These are phyloP conservation scores for Hymenochirus boettgeri DNA, from an alignment of 2,113 vertebrate species.

Conservation along the genomic window DNA sequence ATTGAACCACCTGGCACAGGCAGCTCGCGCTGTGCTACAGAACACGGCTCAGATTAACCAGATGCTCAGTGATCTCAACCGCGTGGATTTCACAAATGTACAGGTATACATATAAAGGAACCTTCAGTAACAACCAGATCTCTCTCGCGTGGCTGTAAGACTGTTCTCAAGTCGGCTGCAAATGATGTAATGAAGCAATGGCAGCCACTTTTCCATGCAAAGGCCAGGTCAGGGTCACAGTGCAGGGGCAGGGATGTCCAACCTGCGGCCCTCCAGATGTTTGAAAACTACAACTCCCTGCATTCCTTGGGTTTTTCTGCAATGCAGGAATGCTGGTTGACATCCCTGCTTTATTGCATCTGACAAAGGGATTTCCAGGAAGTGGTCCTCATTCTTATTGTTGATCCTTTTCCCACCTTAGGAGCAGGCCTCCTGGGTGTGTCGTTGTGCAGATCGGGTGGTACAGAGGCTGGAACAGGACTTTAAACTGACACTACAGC, in stretches of 20 bases:
- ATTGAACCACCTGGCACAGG: slow-evolving; percentile 84
- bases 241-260: no score
- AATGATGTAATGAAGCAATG: no score
- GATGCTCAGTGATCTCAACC: slow-evolving; percentile 89
- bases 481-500: slow-evolving; percentile 85
- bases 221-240: no score
- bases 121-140: no score
- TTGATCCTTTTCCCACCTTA: slow-evolving; percentile 38
- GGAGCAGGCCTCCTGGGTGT: slow-evolving; percentile 93
- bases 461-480: slow-evolving; percentile 84
- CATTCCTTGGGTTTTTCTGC: no score
- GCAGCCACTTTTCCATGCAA: no score
- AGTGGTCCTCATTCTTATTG: background rate
- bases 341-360: no score
- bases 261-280: no score
- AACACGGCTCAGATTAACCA: slow-evolving; percentile 87
- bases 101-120: slow-evolving; percentile 62
- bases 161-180: no score
- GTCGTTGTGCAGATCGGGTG: slow-evolving; percentile 80
- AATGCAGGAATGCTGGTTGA: no score
- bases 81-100: slow-evolving; percentile 87
- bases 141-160: no score
- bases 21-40: slow-evolving; percentile 81
- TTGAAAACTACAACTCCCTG: no score
- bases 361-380: background rate